Base-by-base conservation (phyloP, 1,140 invertebrate genomes). In the Hirudo medicinalis region DNA sequence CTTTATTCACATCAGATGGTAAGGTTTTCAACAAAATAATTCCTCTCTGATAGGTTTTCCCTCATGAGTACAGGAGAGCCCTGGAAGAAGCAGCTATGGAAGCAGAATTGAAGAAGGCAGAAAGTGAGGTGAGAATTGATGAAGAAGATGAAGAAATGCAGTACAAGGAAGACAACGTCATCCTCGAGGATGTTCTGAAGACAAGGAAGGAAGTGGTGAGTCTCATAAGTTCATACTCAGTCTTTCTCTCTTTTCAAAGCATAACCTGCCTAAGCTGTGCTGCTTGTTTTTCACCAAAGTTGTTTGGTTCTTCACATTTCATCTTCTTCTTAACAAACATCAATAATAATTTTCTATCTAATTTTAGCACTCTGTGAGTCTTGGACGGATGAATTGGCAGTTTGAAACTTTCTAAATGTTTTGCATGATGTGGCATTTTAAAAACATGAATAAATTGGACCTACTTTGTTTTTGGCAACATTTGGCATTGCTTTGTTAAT, bases 1-100 rank as follows among this genome's bases (percentile, higher is more conserved):
- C 32, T 22, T 63, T n/a, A 13, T 63, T 63, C 1, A n/a, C 22
- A 63, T 63, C 19, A 6, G 20, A 63, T 25, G 32, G 32, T 63
- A 11, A 63, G 22, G 1, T 63, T 63, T 3, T 3, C 20, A 57
- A 57, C 54, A 57, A 2, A 63, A 11, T 25, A 22, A 63, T 32
- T 25, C 19, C 57, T 20, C 29, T 22, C 6, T 9, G 29, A 15
- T 72, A 85, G 83, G 87, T 97, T 70, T 99, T 98, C 85, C 96
- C 96, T 0, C 91, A 91, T 77, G 96, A 99, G 78, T 99, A 97
- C 82, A 92, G 97, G 78, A 85, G 91, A 75, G 95, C 89, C 9
- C 81, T 99, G 6, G 87, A 89, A 75, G 88, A 90, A 78, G 77
- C 90, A 32, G 70, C 70, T 43, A 54, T 53, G 22, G 73, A 76